These are phyloP conservation scores for Babylonia areolata DNA, from an alignment of 1,140 invertebrate species.

Conservation along the genomic window DNA sequence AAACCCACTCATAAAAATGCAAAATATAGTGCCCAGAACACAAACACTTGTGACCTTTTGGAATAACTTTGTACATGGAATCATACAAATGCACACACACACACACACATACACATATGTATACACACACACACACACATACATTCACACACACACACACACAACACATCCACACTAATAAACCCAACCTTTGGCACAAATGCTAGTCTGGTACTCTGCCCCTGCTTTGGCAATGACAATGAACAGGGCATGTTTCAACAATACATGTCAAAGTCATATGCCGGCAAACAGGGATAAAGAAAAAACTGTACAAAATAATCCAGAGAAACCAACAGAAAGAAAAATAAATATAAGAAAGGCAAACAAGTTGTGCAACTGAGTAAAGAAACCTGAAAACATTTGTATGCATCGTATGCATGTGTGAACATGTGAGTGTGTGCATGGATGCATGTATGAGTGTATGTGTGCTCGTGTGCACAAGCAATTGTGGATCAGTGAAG, in stretches of 20 bases:
- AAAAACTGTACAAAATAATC: neutral
- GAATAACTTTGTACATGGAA: neutral
- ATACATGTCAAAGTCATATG: neutral
- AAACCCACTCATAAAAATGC: no score
- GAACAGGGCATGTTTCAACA: neutral
- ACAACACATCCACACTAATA: neutral
- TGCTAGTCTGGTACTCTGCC: slow-evolving; percentile 3
- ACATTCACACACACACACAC: neutral
- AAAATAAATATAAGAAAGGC: neutral
- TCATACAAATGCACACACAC: neutral
- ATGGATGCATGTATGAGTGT: no score
- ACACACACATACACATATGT: neutral
- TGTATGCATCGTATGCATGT: neutral
- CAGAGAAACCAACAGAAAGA: neutral
- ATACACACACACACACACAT: slow-evolving; percentile 9
- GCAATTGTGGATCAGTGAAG: no score
- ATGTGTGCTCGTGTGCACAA: no score
- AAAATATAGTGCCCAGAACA: no score
- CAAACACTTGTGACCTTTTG: no score
- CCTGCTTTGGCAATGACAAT: neutral
- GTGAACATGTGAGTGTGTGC: no score
- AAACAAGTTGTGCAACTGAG: neutral
- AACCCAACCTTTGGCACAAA: neutral
- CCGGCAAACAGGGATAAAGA: neutral
- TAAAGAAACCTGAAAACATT: neutral